Percentiles rank a stretch among this genome's conserved stretches.
phyloP scores from a whole-genome alignment of 2,113 vertebrate species.

The Dermatemys mawii region DNA sequence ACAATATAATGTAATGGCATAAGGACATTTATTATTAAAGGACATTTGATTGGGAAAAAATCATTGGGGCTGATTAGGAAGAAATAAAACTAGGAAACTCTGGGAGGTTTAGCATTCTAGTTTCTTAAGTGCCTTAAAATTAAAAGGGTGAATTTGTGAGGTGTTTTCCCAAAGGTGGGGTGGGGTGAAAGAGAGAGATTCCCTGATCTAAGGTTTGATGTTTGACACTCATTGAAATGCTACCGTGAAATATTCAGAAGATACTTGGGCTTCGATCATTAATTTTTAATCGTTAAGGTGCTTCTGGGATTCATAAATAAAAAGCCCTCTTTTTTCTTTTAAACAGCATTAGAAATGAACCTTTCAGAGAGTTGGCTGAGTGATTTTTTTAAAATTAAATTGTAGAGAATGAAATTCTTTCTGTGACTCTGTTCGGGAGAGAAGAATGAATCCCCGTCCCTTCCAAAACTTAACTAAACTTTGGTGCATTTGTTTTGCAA shows the following conservation, averaged over 20 bases:
- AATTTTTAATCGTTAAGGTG: slow-evolving; percentile 84
- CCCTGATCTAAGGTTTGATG: neutral
- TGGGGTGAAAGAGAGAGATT: neutral
- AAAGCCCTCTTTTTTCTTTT: slow-evolving; percentile 49
- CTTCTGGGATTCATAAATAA: slow-evolving; percentile 81
- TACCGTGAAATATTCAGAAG: slow-evolving; percentile 43
- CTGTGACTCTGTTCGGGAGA: neutral
- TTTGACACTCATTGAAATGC: slow-evolving; percentile 50
- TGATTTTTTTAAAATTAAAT: neutral
- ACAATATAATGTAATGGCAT: slow-evolving; percentile 83
- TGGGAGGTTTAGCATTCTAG: neutral
- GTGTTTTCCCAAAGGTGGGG: neutral
- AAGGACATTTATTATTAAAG: slow-evolving; percentile 89
- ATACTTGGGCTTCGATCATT: slow-evolving; percentile 59
- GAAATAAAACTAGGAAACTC: neutral
- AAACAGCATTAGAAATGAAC: slow-evolving; percentile 47
- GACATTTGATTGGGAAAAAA: slow-evolving; percentile 78
- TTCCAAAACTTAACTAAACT: neutral
- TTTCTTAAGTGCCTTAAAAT: neutral
- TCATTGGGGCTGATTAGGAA: slow-evolving; percentile 32
- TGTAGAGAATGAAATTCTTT: neutral
- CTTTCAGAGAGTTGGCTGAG: neutral
- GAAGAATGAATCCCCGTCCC: neutral
- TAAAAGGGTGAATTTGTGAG: neutral
- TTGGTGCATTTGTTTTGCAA: neutral